Base-by-base conservation (phyloP, 2,797 vertebrate genomes). In the Phrynocephalus vlangalii region DNA sequence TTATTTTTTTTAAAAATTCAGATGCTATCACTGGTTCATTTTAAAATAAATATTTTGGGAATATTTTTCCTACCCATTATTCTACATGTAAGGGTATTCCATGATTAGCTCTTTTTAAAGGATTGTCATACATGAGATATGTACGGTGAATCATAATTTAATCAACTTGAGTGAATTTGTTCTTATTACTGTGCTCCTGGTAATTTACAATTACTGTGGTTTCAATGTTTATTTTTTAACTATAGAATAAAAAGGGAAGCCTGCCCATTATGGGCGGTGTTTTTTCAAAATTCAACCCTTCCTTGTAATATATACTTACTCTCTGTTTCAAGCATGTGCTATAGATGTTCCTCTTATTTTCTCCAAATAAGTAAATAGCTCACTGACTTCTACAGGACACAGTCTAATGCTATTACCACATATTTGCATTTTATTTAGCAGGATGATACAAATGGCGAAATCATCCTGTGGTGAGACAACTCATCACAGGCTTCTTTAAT, bases 211-310 rank as follows among this genome's bases (percentile, higher is more conserved):
- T 81, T 16, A 63, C 52, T 16, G 50, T 10, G 67, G 9, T 50
- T 86, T 30, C 22, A 5, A 22, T 86, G 79, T 72, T 38, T 18
- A 71, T 10, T 86, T 86, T 71, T 60, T 84, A 72, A 18, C 44
- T 84, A 60, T 38, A 71, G 8, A 71, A 63, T 38, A 66, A 79
- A 66, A 24, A 24, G 63, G 26, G 33, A 82, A 68, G 33, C 24
- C 9, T 79, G 16, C 30, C 16, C n/a, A 76, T 84, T 71, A 79
- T 48, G 79, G 22, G 44, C 6, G 4, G n/a, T 78, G 5, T 44
- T 66, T 71, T 83, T 72, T 52, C 20, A 48, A 48, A 67, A 5
- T 11, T 24, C 60, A 81, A 44, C 60, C 22, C 33, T 83, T n/a
- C 50, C n/a, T 20, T 63, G 60, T 48, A 5, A 50, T 56, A 11